phyloP scores from a whole-genome alignment of 1,140 invertebrate species.

The Hetaerina americana region DNA sequence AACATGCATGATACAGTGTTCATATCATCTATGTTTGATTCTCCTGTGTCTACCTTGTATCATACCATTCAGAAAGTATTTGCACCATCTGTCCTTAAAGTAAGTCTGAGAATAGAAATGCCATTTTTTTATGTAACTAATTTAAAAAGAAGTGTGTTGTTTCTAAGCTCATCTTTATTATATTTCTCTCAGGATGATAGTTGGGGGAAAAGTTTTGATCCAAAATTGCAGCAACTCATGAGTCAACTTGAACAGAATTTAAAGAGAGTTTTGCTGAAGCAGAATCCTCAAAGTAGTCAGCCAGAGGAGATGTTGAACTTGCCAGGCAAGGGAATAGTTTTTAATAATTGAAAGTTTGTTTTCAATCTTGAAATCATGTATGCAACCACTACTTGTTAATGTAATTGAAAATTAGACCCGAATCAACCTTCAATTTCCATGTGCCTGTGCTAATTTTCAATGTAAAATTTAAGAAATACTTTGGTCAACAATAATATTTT shows the following conservation, averaged over 20 bases:
- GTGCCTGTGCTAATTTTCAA: too few relatives aligned
- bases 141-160: too few relatives aligned
- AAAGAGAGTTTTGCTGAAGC: background rate
- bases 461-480: too few relatives aligned
- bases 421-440: too few relatives aligned
- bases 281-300: background rate
- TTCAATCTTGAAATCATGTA: too few relatives aligned
- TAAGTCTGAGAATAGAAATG: too few relatives aligned
- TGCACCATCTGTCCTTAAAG: background rate
- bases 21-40: background rate
- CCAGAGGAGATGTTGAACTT: background rate
- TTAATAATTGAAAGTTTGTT: too few relatives aligned
- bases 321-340: background rate
- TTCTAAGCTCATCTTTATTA: too few relatives aligned
- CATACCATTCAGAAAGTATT: background rate
- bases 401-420: too few relatives aligned
- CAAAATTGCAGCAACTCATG: background rate
- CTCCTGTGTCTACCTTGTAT: background rate
- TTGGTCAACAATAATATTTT: too few relatives aligned
- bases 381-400: too few relatives aligned
- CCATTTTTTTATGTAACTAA: too few relatives aligned
- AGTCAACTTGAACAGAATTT: background rate
- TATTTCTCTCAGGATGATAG: background rate
- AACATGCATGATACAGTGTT: background rate
- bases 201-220: background rate